A percentile compares a stretch with the other conserved stretches of the same genome.
These are phyloP conservation scores for Cydia amplana DNA, from an alignment of 1,140 invertebrate genomes.

Conservation along the genomic window DNA sequence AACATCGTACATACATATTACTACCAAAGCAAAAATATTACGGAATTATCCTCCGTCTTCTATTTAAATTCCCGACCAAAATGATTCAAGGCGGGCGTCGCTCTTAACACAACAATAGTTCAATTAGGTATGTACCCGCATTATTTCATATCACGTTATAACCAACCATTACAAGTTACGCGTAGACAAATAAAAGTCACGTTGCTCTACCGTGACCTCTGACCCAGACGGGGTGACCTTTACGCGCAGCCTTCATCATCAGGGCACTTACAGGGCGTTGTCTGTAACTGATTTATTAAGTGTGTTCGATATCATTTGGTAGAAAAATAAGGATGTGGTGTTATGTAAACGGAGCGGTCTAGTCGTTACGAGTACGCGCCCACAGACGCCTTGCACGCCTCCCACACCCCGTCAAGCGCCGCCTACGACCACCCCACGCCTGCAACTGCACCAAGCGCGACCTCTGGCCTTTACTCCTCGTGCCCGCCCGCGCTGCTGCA, in stretches of 20 bases:
- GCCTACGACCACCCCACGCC: constrained; percentile 25
- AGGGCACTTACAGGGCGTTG: neutral
- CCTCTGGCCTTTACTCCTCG: constrained; percentile 25
- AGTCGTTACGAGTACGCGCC: constrained; percentile 1
- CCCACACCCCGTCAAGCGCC: neutral
- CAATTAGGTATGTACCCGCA: neutral
- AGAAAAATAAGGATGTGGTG: neutral
- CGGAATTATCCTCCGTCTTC: neutral
- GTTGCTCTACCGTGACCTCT: constrained; percentile 15
- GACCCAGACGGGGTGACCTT: constrained; percentile 26
- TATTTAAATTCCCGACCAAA: neutral
- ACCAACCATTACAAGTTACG: constrained; percentile 6
- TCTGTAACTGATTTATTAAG: neutral
- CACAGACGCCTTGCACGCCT: neutral
- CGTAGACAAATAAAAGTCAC: constrained; percentile 19
- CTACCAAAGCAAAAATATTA: no score
- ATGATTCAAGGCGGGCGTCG: neutral
- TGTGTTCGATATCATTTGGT: neutral
- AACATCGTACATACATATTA: no score
- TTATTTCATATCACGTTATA: constrained; percentile 20
- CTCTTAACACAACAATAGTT: neutral
- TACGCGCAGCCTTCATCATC: constrained; percentile 27
- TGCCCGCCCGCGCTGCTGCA: constrained; percentile 12
- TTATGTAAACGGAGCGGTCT: constrained; percentile 8
- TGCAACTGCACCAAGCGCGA: constrained; percentile 28